Evolutionary conservation across 2,888 invertebrate genomes (phyloP).

Genomic region (Melolontha melolontha): DNA sequence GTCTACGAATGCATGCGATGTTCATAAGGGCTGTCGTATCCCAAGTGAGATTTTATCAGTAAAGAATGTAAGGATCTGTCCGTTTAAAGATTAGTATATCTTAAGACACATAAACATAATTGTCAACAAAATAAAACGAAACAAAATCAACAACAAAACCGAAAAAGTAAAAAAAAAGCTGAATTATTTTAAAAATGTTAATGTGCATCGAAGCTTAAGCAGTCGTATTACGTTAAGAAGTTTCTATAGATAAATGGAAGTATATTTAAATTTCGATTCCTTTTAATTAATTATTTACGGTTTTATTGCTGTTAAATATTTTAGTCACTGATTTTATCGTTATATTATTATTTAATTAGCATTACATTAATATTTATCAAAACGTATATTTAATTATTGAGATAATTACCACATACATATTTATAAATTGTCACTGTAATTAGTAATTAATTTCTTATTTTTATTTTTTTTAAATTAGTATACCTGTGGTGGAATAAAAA

Average conservation of each 20-base stretch:
- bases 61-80: slow-evolving; percentile 55
- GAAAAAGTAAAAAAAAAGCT: slow-evolving; percentile 16
- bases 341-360: too few species aligned
- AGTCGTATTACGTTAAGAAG: not conserved
- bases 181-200: slow-evolving; percentile 39
- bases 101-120: slow-evolving; percentile 56
- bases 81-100: slow-evolving; percentile 55
- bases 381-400: not conserved
- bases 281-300: too few species aligned
- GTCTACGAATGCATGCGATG: slow-evolving; percentile 38
- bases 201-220: slow-evolving; percentile 13
- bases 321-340: not conserved
- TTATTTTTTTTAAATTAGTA: too few species aligned
- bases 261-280: not conserved
- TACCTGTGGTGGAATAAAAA: too few species aligned
- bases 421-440: slow-evolving; percentile 12
- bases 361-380: too few species aligned
- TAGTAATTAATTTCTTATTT: not conserved
- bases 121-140: slow-evolving; percentile 50
- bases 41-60: slow-evolving; percentile 56
- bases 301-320: not conserved
- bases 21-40: slow-evolving; percentile 47
- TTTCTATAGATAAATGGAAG: slow-evolving; percentile 7
- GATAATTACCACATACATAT: not conserved
- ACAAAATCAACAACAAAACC: slow-evolving; percentile 29